These are phyloP conservation scores for Habrosyne pyritoides DNA, from an alignment of 2,888 invertebrate genomes.

Conservation along the genomic window DNA sequence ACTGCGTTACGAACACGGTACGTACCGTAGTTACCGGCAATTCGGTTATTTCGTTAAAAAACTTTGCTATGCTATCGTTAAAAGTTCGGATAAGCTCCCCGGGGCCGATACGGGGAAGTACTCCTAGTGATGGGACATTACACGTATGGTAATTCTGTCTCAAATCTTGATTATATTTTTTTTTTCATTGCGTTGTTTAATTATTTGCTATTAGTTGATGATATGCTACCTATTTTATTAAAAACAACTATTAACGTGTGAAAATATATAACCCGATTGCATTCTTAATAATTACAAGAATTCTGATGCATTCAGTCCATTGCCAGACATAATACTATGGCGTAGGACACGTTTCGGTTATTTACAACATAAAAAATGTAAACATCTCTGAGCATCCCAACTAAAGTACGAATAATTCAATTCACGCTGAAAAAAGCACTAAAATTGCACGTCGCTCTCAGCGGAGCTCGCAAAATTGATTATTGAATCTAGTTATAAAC, in stretches of 20 bases:
- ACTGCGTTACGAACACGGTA: conserved; percentile 57
- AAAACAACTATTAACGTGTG: too few relatives aligned
- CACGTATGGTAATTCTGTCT: neutral
- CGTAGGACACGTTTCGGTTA: too few relatives aligned
- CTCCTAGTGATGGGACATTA: conserved; percentile 17
- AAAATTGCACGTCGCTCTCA: conserved; percentile 35
- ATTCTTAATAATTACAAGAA: too few relatives aligned
- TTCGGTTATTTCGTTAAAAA: conserved; percentile 82
- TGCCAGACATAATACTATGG: neutral
- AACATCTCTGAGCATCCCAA: neutral
- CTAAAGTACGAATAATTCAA: neutral
- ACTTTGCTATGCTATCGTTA: conserved; percentile 77
- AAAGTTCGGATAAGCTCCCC: conserved; percentile 77
- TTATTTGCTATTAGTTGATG: too few relatives aligned
- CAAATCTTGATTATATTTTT: neutral
- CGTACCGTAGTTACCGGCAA: conserved; percentile 59
- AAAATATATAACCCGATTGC: too few relatives aligned
- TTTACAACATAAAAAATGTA: neutral
- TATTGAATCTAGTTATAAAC: conserved; percentile 80
- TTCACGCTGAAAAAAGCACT: conserved; percentile 17
- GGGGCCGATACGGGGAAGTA: conserved; percentile 47
- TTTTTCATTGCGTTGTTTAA: neutral
- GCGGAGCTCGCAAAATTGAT: conserved; percentile 71
- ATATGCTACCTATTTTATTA: neutral
- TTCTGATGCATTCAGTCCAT: neutral